Conservation (phyloP, 2,888 invertebrate species). For the Chloroclysta siterata region DNA sequence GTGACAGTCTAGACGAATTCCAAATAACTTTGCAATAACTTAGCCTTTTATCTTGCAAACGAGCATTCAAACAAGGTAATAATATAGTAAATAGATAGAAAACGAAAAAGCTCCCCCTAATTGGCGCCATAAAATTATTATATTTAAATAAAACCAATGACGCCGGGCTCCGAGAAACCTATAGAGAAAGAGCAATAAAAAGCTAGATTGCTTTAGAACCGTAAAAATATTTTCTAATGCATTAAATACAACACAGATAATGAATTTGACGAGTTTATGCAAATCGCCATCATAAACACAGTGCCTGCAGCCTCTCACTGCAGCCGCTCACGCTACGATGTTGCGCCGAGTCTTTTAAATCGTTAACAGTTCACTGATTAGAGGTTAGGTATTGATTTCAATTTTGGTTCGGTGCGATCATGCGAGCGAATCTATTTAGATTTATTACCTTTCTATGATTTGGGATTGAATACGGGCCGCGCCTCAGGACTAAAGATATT, state of each 20-base stretch:
- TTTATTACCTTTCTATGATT: constrained; percentile 41
- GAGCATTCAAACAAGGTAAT: constrained; percentile 8
- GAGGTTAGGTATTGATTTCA: constrained; percentile 55
- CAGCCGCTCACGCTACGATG: constrained; percentile 18
- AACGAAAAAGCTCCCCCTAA: constrained; percentile 18
- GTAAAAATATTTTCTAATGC: constrained; percentile 22
- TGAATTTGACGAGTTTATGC: constrained; percentile 35
- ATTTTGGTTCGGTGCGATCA: constrained; percentile 44
- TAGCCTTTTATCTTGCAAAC: constrained; percentile 6
- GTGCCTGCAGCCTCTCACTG: constrained; percentile 15
- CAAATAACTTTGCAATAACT: constrained; percentile 3
- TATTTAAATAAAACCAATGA: constrained; percentile 22
- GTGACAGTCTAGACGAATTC: constrained; percentile 5
- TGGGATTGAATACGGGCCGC: constrained; percentile 35
- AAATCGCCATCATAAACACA: constrained; percentile 30
- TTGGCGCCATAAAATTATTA: constrained; percentile 22
- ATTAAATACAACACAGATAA: constrained; percentile 17
- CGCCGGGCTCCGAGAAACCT: constrained; percentile 6
- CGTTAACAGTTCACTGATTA: constrained; percentile 59
- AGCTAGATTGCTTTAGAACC: constrained; percentile 25
- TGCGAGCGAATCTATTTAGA: constrained; percentile 33
- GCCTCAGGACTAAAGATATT: constrained; percentile 27
- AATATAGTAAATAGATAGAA: constrained; percentile 15
- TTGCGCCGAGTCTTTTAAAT: constrained; percentile 48
- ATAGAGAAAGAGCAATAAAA: constrained; percentile 23